Evolutionary conservation across 2,113 vertebrate genomes (phyloP).

Genomic region (Nycticebus coucang): DNA sequence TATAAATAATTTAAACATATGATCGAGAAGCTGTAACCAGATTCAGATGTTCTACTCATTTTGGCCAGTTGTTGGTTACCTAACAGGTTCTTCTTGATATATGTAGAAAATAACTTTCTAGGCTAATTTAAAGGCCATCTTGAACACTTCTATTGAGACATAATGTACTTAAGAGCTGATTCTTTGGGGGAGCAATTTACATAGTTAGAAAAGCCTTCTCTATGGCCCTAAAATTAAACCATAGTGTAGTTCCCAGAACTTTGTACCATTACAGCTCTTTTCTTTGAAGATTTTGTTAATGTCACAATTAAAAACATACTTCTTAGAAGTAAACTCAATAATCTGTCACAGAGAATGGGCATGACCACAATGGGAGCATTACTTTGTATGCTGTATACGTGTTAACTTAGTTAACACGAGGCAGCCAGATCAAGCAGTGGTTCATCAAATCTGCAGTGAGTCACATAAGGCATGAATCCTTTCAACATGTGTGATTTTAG

Average conservation of each 20-base stretch:
- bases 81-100: not conserved
- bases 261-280: not conserved
- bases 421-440: not conserved
- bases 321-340: not conserved
- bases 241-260: not conserved
- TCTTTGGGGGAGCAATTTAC: not conserved
- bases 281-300: not conserved
- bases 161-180: not conserved
- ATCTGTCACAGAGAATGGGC: not conserved
- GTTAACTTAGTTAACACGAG: not conserved
- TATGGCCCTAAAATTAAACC: not conserved
- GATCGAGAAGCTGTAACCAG: not conserved
- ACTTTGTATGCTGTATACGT: not conserved
- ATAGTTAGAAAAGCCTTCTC: not conserved
- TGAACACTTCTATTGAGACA: not conserved
- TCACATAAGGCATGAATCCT: not conserved
- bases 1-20: not conserved
- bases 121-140: not conserved
- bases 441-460: not conserved
- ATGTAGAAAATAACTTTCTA: not conserved
- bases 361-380: not conserved
- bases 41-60: not conserved
- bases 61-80: not conserved
- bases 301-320: not conserved
- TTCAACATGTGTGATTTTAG: not conserved